phyloP scores from a whole-genome alignment of 2,113 vertebrate species.

The Nematolebias whitei region DNA sequence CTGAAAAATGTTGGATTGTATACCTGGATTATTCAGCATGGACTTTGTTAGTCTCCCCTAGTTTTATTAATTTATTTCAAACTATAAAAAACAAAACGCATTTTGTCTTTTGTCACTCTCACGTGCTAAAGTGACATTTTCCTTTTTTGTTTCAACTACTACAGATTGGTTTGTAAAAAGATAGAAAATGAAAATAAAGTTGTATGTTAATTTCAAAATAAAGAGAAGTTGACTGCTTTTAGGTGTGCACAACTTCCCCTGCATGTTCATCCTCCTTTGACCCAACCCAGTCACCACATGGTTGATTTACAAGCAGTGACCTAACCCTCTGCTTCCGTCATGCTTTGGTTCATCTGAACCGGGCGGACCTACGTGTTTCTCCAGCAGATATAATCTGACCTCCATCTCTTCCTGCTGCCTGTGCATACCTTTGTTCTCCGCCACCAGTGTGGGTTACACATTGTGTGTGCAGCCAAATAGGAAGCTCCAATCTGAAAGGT shows the following conservation, averaged over 20 bases:
- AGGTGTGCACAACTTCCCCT: too few relatives aligned
- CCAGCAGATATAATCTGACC: constrained; percentile 59
- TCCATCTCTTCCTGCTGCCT: constrained; percentile 68
- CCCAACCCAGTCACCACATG: constrained; percentile 7
- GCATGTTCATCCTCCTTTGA: neutral
- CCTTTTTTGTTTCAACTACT: too few relatives aligned
- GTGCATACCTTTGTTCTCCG: constrained; percentile 75
- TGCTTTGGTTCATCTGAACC: constrained; percentile 37
- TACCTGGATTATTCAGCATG: too few relatives aligned
- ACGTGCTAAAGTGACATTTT: neutral
- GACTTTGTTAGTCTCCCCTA: neutral
- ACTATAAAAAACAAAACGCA: too few relatives aligned
- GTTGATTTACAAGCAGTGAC: constrained; percentile 22
- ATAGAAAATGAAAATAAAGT: neutral
- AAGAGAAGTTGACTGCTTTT: too few relatives aligned
- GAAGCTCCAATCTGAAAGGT: constrained; percentile 49
- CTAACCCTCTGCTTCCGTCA: constrained; percentile 36
- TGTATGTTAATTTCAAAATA: neutral
- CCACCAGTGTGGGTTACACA: constrained; percentile 63
- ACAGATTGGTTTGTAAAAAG: neutral
- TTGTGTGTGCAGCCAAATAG: constrained; percentile 70
- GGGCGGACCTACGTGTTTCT: constrained; percentile 31
- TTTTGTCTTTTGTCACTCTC: too few relatives aligned
- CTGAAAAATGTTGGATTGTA: too few relatives aligned
- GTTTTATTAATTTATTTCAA: too few relatives aligned